Evolutionary conservation across 2,797 vertebrate genomes (phyloP), one percentile per base, ranked within the genome.

Genomic region (Diglossa cyanea): DNA sequence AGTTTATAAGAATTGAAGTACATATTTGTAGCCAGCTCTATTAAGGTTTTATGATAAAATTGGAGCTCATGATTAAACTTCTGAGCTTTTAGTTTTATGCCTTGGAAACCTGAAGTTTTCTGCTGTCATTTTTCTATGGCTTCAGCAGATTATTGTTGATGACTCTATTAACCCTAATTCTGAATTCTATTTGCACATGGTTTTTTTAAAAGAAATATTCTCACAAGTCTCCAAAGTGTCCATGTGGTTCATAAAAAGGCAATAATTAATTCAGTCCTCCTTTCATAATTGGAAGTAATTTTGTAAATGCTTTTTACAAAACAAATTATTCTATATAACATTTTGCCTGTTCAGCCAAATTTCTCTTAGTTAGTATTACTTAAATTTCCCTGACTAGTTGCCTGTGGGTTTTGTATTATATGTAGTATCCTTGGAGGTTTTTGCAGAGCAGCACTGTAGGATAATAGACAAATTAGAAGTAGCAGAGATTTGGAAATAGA

Each of bases 1-100:
- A 66, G 35, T 92, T 88, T 84, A 62, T 86, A 81, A 86, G 89
- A 94, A 72, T 37, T 51, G 42, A 90, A 83, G 62, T 53, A 81
- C 17, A 15, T 81, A 88, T 90, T 84, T 61, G 24, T 66, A 66
- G 45, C 30, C 19, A 70, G 30, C 10, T 66, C 54, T 76, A 0
- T 57, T 88, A 70, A 78, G 33, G 51, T 42, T 88, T 94, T 86
- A 19, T 88, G 63, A 70, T 89, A 82, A 89, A 88, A 73, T 44
- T 66, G 35, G 37, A 61, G 17, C 31, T 76, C 4, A 9, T 79
- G 3, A 88, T 86, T 88, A 50, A 50, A 81, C 72, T 83, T 93
- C 40, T 55, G 23, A 79, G 20, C 26, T 91, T 92, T 85, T 61
- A 61, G 21, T 90, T 89, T 82, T 61, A 71, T 63, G 17, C 20